A percentile compares a stretch with the other conserved stretches of the same genome.
Evolutionary conservation across 2,113 vertebrate genomes (phyloP).

Genomic region (Donacobius atricapilla): DNA sequence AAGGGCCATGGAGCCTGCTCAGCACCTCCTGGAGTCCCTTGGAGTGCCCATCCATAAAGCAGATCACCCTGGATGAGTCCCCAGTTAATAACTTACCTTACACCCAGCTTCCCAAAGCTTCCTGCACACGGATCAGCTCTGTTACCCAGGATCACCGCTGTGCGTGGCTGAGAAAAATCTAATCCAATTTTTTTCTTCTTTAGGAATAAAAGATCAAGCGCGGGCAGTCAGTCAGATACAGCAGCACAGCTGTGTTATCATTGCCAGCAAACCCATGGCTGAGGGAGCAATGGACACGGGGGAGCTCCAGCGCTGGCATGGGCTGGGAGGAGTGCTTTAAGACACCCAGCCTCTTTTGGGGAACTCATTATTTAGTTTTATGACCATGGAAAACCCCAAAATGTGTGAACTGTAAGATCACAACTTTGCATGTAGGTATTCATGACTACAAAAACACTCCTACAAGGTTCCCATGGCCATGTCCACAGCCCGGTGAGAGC

Average conservation of each 20-base stretch:
- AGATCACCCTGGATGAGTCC: not conserved
- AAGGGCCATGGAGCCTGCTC: not conserved
- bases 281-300: not conserved
- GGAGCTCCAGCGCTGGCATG: rapidly evolving
- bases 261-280: not conserved
- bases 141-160: not conserved
- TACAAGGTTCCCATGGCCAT: not conserved
- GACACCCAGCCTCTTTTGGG: not conserved
- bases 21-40: not conserved
- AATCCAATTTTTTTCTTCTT: conserved; percentile 29
- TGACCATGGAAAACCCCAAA: not conserved
- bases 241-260: not conserved
- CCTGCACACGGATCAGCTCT: not conserved
- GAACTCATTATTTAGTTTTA: not conserved
- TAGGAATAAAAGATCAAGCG: not conserved
- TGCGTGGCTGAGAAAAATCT: not conserved
- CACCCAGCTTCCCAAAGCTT: not conserved
- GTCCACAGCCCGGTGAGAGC: not conserved
- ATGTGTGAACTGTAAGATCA: not conserved
- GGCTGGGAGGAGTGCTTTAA: not conserved
- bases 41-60: not conserved
- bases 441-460: not conserved
- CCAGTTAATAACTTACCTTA: not conserved
- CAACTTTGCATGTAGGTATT: not conserved
- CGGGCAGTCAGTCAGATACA: not conserved